Evolutionary conservation across 2,797 vertebrate species (phyloP), one percentile per base, ranked within the genome.

Genomic region (Eptatretus atami): DNA sequence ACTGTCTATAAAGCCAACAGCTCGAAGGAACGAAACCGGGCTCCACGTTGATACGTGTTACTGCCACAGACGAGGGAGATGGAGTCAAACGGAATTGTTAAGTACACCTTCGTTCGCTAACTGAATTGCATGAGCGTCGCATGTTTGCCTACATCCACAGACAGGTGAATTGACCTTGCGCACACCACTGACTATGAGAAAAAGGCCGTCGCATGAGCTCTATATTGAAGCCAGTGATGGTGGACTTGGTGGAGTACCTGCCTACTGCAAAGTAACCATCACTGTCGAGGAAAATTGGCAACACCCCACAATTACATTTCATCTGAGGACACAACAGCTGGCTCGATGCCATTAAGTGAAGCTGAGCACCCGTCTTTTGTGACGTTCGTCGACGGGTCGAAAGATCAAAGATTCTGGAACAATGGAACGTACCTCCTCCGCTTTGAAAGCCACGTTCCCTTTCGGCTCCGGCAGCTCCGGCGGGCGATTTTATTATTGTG

Each of bases 211-310:
- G 53, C 81, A 87, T 66, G 87, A 96, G 73, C 82, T 96, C 65
- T 95, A 88, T 65, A 81, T 96, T 15, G 87, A 96, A 72, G 90
- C 86, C 67, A 87, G 86, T 68, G 90, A 95, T 66, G 73, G 87
- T 74, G 90, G 90, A 55, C 87, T 87, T 8, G 94, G 94, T 70
- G 85, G 87, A 1, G 85, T 96, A 67, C 81, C 87, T 1, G 86
- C 88, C 10, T 87, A 96, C 74, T 96, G 87, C 71, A 96, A 96
- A 71, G 87, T 96, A 69, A 74, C 94, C 10, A 82, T 96, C n/a
- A 78, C 81, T 67, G 80, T 94, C 63, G 75, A 77, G 63, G 88
- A 93, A 78, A 14, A 96, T 94, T 66, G 90, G 94, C 74, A 93
- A 96, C 70, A 78, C 86, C 1, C 90, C 90, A 0, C 86, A 94